Base-by-base conservation (phyloP, 2,113 vertebrate genomes). In the Cettia cetti region DNA sequence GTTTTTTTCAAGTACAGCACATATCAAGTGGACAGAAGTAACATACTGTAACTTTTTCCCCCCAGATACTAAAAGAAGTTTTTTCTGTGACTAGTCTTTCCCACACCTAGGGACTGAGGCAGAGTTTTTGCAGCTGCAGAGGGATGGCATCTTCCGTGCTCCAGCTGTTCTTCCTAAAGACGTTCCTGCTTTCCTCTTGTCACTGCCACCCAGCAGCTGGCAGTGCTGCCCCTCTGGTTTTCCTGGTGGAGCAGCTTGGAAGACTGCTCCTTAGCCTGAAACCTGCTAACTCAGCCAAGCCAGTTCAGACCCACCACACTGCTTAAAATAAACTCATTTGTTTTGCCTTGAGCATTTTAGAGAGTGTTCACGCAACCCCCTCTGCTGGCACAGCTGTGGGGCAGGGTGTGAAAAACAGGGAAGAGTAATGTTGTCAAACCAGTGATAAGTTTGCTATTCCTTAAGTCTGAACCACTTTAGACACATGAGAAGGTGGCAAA, bases 1-100 rank as follows among this genome's bases (percentile, higher is more conserved):
- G 2, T 30, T 13, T 72, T 37, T 82, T 37, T 4, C 26, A 27
- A 63, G 12, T 35, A n/a, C 11, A n/a, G 2, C 0, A 1, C 78
- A 2, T 23, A 82, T 75, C 30, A 91, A 84, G 24, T 47, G 23
- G 33, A 33, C 28, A 52, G 28, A 52, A 63, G 13, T 54, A 82
- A 77, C 9, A 19, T 15, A 21, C 6, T 66, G 9, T 35, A 77
- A 52, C 22, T 5, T 61, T 74, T 52, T 13, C 6, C 26, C 8
- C 9, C 28, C 7, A 44, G 7, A 33, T 40, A 42, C 44, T 50
- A 66, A 68, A 33, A 75, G 15, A 75, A 50, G 6, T 23, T 82
- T 78, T 63, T 44, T 24, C 44, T 31, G 33, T 35, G 28, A 9
- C 20, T 87, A 26, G 4, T 52, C 27, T 75, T 92, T 60, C 22